Evolutionary conservation across 2,888 invertebrate genomes (phyloP).

Genomic region (Mythimna pallens): DNA sequence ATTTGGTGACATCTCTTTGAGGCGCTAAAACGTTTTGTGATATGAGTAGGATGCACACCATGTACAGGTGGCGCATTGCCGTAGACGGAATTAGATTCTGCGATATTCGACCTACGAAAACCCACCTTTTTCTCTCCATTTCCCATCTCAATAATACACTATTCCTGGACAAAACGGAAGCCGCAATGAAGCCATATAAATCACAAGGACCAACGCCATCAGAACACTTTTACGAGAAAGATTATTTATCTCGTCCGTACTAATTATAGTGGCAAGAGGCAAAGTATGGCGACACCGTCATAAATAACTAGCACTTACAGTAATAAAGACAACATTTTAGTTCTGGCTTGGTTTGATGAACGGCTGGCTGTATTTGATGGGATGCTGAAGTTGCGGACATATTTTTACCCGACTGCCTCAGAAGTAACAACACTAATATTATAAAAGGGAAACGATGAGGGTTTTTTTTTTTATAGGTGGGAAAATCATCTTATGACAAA

Average conservation of each 20-base stretch:
- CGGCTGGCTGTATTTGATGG: not conserved
- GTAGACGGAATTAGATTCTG: too few relatives aligned
- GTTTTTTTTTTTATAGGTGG: too few relatives aligned
- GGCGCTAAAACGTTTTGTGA: too few relatives aligned
- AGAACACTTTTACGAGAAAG: constrained; percentile 29
- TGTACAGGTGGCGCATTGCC: too few relatives aligned
- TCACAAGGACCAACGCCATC: constrained; percentile 14
- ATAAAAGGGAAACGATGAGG: too few relatives aligned
- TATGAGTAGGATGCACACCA: too few relatives aligned
- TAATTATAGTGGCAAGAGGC: constrained; percentile 48
- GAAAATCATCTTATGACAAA: too few relatives aligned
- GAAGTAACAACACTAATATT: too few relatives aligned
- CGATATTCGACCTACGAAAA: too few relatives aligned
- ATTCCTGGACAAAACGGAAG: constrained; percentile 1
- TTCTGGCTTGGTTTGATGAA: constrained; percentile 39
- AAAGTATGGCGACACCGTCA: constrained; percentile 42
- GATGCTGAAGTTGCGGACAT: not conserved
- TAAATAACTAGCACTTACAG: constrained; percentile 60
- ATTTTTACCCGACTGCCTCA: not conserved
- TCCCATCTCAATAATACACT: not conserved
- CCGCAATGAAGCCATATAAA: constrained; percentile 17
- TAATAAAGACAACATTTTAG: constrained; percentile 56
- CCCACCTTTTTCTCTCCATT: not conserved
- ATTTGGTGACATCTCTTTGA: too few relatives aligned
- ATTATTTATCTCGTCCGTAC: constrained; percentile 33